These are phyloP conservation scores for Agapostemon virescens DNA, from an alignment of 2,888 invertebrate genomes.

Conservation along the genomic window DNA sequence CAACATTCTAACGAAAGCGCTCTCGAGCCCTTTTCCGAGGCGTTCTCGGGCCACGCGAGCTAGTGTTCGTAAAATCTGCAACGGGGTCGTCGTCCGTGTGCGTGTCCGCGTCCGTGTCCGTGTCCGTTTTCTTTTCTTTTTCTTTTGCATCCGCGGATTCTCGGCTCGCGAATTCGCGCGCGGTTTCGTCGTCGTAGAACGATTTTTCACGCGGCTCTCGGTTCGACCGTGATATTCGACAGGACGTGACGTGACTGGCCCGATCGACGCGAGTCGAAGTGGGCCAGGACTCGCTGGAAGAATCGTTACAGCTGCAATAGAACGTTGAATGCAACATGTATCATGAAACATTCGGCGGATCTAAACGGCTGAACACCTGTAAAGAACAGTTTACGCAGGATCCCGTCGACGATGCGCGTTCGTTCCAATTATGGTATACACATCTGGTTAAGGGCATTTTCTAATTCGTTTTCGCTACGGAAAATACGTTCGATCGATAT, in stretches of 20 bases:
- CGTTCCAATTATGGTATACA: neutral
- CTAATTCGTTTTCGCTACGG: neutral
- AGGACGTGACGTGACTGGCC: slow-evolving; percentile 20
- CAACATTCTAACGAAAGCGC: slow-evolving; percentile 59
- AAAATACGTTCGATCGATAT: neutral
- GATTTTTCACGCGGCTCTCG: slow-evolving; percentile 39
- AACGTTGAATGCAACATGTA: slow-evolving; percentile 28
- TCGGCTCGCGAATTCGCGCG: slow-evolving; percentile 15
- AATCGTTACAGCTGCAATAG: slow-evolving; percentile 35
- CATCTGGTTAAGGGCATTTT: neutral
- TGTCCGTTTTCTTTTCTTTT: too few species aligned
- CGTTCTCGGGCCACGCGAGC: slow-evolving; percentile 32
- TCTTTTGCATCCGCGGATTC: slow-evolving; percentile 33
- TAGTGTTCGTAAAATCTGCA: slow-evolving; percentile 35
- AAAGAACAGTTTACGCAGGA: slow-evolving; percentile 44
- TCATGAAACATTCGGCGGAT: slow-evolving; percentile 25
- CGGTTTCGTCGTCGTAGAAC: neutral
- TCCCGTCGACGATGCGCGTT: slow-evolving; percentile 7
- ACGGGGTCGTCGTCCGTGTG: slow-evolving; percentile 42
- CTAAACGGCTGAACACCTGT: slow-evolving; percentile 36
- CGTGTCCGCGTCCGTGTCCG: slow-evolving; percentile 36
- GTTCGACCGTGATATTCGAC: slow-evolving; percentile 27
- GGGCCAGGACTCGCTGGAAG: slow-evolving; percentile 47
- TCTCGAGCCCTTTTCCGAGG: slow-evolving; percentile 54
- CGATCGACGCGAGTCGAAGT: slow-evolving; percentile 44